Conservation (phyloP, 2,888 invertebrate genomes). For the Xestia sexstrigata region DNA sequence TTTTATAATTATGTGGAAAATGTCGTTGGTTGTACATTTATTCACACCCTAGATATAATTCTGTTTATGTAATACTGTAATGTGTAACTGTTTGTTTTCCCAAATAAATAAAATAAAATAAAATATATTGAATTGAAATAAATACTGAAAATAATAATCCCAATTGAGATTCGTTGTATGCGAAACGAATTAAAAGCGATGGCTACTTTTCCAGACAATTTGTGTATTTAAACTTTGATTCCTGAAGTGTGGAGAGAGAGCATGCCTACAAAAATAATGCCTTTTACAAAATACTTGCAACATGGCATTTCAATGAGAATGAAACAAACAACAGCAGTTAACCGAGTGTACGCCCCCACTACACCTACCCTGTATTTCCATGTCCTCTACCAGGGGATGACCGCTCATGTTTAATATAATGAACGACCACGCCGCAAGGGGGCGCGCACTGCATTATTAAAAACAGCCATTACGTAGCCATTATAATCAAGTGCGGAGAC, state of each 20-base stretch:
- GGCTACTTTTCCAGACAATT: no score
- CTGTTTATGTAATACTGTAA: no score
- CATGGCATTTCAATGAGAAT: not conserved
- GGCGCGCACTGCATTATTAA: slow-evolving; percentile 38
- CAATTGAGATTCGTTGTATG: not conserved
- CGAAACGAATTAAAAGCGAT: not conserved
- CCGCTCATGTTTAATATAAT: slow-evolving; percentile 44
- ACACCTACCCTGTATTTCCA: slow-evolving; percentile 22
- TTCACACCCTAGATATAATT: no score
- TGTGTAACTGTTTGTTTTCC: no score
- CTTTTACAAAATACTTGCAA: not conserved
- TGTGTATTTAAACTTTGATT: no score
- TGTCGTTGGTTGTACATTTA: not conserved
- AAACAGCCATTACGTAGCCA: slow-evolving; percentile 26
- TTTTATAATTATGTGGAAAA: no score
- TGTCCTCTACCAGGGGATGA: slow-evolving; percentile 5
- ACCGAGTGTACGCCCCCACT: not conserved
- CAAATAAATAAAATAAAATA: no score
- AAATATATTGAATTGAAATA: not conserved
- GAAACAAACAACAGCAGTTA: not conserved
- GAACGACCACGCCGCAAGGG: slow-evolving; percentile 23
- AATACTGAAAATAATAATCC: not conserved
- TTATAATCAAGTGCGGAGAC: slow-evolving; percentile 21
- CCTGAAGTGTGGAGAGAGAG: no score
- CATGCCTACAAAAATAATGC: not conserved